Percentiles rank a stretch among this genome's conserved stretches.
These are phyloP conservation scores for Apotomis capreana DNA, from an alignment of 2,888 invertebrate species.

Conservation along the genomic window DNA sequence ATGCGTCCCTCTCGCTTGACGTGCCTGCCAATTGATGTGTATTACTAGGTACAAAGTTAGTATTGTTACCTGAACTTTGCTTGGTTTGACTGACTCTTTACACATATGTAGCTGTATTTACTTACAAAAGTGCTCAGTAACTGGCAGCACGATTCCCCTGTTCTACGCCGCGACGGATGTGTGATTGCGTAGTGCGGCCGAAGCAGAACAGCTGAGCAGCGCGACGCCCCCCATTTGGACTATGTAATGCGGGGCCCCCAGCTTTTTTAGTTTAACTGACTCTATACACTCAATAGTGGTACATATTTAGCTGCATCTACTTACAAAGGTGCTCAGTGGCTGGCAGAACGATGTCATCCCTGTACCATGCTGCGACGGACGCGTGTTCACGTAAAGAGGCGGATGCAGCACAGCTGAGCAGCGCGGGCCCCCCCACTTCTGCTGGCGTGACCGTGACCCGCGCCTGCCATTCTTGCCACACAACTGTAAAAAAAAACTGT, in stretches of 20 bases:
- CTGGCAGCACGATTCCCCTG: slow-evolving; percentile 87
- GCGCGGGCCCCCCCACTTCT: slow-evolving; percentile 87
- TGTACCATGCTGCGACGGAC: slow-evolving; percentile 90
- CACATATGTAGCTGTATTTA: too few relatives aligned
- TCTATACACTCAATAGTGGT: too few relatives aligned
- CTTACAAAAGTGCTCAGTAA: slow-evolving; percentile 75
- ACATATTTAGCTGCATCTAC: slow-evolving; percentile 42
- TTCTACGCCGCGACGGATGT: slow-evolving; percentile 91
- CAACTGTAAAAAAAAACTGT: slow-evolving; percentile 79
- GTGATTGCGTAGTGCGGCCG: slow-evolving; percentile 86
- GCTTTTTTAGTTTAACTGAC: too few relatives aligned
- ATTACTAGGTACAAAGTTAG: too few relatives aligned
- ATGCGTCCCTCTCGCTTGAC: too few relatives aligned
- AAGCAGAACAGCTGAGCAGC: slow-evolving; percentile 86
- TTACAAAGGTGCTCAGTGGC: slow-evolving; percentile 77
- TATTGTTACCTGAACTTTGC: too few relatives aligned
- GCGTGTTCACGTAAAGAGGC: slow-evolving; percentile 87
- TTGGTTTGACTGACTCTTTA: too few relatives aligned
- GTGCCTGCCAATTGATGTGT: too few relatives aligned
- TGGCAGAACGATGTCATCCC: slow-evolving; percentile 88
- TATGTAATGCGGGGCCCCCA: too few relatives aligned
- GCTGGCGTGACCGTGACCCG: slow-evolving; percentile 88
- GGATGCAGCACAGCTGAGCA: slow-evolving; percentile 86
- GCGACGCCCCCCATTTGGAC: slow-evolving; percentile 89
- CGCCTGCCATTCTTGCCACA: slow-evolving; percentile 89